Evolutionary conservation across 1,140 invertebrate species (phyloP), one percentile per base, ranked within the genome.

Genomic region (Drosophila quadrilineata): DNA sequence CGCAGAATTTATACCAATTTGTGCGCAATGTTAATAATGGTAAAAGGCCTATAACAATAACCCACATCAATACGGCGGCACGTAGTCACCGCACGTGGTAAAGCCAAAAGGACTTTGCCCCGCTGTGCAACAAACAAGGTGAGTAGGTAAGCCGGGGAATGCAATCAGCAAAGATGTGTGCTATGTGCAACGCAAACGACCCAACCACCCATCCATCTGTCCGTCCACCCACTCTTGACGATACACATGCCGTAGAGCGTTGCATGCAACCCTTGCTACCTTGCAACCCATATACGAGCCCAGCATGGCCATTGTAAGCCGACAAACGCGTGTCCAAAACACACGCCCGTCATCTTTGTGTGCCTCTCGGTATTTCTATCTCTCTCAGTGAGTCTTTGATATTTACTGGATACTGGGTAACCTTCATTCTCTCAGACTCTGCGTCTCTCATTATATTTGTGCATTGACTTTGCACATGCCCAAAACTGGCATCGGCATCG

Each of bases 381-480:
- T n/a, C n/a, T n/a, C n/a, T n/a, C n/a, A 53, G 48, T 50, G 31
- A 12, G 48, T 33, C 3, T 21, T 14, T 22, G 9, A 19, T 16
- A n/a, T 10, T 26, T 22, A 46, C 5, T 33, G 33, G 43, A 28
- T 43, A n/a, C 22, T 26, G n/a, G 14, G 9, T 28, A 36, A 14
- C 38, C 22, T 24, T 21, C 26, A 19, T 24, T 10, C 52, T 35
- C 65, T 33, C 48, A 45, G 22, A n/a, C n/a, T n/a, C n/a, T n/a
- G n/a, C n/a, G n/a, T 43, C 31, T 45, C 67, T 85, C 79, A 85
- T 85, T 85, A 85, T 85, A 86, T 86, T 86, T 86, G 79, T 79
- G 79, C 79, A 85, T 75, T 85, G 80, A 85, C 79, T 84, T 85
- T 84, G 73, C 77, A 65, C 72, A 84, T 56, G 79, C 63, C 77